Evolutionary conservation across 2,888 invertebrate genomes (phyloP).

Genomic region (Gordius sp.): DNA sequence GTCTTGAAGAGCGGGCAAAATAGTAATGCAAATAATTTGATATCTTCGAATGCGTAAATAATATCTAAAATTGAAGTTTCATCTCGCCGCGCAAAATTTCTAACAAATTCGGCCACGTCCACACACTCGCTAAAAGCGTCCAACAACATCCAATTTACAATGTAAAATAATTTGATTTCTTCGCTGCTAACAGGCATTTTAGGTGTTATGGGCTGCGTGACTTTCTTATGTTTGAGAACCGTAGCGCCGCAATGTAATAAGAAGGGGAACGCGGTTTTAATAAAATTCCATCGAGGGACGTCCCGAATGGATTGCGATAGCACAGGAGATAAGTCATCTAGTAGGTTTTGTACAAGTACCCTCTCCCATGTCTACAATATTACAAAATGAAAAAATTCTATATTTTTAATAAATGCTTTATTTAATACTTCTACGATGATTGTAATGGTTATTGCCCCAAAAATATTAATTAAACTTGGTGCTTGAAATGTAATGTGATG

Average conservation of each 20-base stretch:
- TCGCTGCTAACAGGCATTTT: no score
- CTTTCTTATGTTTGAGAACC: not conserved
- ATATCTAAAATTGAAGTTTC: not conserved
- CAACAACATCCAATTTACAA: constrained; percentile 6
- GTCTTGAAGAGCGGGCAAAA: not conserved
- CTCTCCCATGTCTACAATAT: constrained; percentile 12
- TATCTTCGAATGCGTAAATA: not conserved
- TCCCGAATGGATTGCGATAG: not conserved
- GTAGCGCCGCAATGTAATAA: not conserved
- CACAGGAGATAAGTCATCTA: constrained; percentile 9
- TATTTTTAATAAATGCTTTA: no score
- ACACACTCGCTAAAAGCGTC: constrained; percentile 7
- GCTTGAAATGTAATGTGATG: no score
- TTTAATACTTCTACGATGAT: no score
- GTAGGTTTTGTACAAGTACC: constrained; percentile 1
- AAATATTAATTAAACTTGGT: no score
- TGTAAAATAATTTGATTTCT: constrained; percentile 13
- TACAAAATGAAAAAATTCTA: no score
- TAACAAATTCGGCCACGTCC: not conserved
- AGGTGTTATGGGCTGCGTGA: no score
- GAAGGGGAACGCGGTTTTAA: not conserved
- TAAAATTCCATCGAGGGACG: not conserved
- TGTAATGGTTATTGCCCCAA: no score
- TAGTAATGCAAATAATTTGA: constrained; percentile 2
- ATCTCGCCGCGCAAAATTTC: not conserved